Conservation (phyloP, 2,797 vertebrate species). For the Sebastes baramenuke region DNA sequence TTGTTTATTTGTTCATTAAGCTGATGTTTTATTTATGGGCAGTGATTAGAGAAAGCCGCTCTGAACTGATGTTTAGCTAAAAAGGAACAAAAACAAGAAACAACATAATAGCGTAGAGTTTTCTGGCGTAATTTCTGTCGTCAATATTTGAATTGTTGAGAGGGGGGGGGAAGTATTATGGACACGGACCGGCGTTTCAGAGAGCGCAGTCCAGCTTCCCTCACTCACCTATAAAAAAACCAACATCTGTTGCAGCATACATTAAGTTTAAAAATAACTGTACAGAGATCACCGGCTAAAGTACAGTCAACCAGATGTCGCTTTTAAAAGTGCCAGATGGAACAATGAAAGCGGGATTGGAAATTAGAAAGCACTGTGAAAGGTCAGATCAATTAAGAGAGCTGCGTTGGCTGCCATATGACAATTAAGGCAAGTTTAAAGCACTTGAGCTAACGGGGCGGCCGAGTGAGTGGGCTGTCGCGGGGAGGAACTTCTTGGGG, state of each 20-base stretch:
- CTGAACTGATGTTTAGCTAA: slow-evolving; percentile 91
- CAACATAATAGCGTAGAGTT: slow-evolving; percentile 83
- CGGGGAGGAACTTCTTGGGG: slow-evolving; percentile 79
- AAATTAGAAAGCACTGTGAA: slow-evolving; percentile 98
- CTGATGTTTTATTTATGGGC: slow-evolving; percentile 91
- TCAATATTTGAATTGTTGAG: slow-evolving; percentile 92
- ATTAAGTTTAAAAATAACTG: slow-evolving; percentile 99
- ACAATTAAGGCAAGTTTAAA: slow-evolving; percentile 97
- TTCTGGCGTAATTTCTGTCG: slow-evolving; percentile 88
- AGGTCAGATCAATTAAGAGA: slow-evolving; percentile 99
- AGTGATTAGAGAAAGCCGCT: slow-evolving; percentile 86
- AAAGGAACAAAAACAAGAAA: slow-evolving; percentile 86
- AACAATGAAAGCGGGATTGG: slow-evolving; percentile 99
- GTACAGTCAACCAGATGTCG: slow-evolving; percentile 99
- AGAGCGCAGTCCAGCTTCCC: slow-evolving; percentile 87
- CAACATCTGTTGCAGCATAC: slow-evolving; percentile 99
- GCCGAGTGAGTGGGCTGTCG: slow-evolving; percentile 73
- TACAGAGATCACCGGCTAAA: slow-evolving; percentile 98
- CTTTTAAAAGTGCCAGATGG: slow-evolving; percentile 99
- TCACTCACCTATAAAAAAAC: slow-evolving; percentile 96
- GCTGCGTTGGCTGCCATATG: slow-evolving; percentile 96
- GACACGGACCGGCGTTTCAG: slow-evolving; percentile 83
- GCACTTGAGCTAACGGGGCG: slow-evolving; percentile 84
- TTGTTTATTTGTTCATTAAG: slow-evolving; percentile 90
- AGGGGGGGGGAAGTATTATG: slow-evolving; percentile 83